Evolutionary conservation across 2,888 invertebrate genomes (phyloP), one percentile per base, ranked within the genome.

Genomic region (Polydrusus pterygomalis): DNA sequence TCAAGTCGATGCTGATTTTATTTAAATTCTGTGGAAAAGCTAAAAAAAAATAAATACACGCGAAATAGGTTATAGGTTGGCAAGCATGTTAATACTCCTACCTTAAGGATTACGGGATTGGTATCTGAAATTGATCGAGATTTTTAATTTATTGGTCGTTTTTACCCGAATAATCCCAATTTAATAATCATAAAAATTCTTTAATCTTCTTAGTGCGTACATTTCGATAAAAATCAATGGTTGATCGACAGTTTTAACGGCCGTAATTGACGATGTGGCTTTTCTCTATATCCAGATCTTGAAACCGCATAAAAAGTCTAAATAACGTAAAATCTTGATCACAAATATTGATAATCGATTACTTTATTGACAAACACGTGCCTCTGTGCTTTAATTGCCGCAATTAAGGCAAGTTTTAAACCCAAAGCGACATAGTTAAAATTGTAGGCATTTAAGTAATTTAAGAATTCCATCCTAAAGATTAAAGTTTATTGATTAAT

Each of bases 301-400:
- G 15, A 64, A 72, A 64, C 30, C 10, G 56, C 64, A 56, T 72
- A 72, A 64, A 65, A 72, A 62, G 67, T 60, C 51, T 49, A 73
- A 73, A 73, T 68, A 40, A 73, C 73, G 38, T 47, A 49, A 25
- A 60, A 67, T 47, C 62, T 68, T 63, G 74, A 74, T 74, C 74
- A 49, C 40, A 51, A 62, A 68, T 69, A 74, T 74, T 69, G 74
- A 74, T 74, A 74, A 74, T 54, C 74, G 74, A 74, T 69, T 74
- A 54, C 63, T 74, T 74, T 74, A 74, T 74, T 69, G 74, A 74
- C 43, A 68, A 74, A 69, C 74, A 54, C 74, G 74, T 74, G 74
- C 74, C 62, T 54, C 25, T 65, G 49, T 54, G 64, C 65, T 40
- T 72, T 72, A 72, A 72, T 72, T 60, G 72, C 9, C 17, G 65